Evolutionary conservation across 2,888 invertebrate species (phyloP).

Genomic region (Ennomos fuscantarius): DNA sequence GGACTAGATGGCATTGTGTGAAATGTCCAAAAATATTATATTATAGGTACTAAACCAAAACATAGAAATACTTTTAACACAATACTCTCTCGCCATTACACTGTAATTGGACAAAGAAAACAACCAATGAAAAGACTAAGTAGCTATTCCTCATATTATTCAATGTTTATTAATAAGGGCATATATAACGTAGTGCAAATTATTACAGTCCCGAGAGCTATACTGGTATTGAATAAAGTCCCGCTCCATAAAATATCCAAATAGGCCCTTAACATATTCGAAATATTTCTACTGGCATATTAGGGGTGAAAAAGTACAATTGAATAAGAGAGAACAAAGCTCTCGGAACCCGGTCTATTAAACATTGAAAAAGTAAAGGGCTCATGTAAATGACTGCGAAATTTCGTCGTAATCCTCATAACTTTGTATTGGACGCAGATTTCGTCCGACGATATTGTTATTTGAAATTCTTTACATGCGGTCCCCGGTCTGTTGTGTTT

Average conservation of each 20-base stretch:
- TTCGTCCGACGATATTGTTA: conserved; percentile 18
- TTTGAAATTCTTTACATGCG: conserved; percentile 15
- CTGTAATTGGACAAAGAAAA: too few relatives aligned
- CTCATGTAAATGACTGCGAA: conserved; percentile 31
- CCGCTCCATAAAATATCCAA: neutral
- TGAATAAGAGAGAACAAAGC: conserved; percentile 38
- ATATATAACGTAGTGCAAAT: too few relatives aligned
- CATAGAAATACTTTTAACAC: too few relatives aligned
- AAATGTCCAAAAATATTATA: too few relatives aligned
- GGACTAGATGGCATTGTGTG: too few relatives aligned
- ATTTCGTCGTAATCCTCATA: conserved; percentile 19
- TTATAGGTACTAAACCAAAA: too few relatives aligned
- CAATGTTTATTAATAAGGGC: too few relatives aligned
- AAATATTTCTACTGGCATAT: conserved; percentile 41
- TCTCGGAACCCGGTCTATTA: conserved; percentile 33
- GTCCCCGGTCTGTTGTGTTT: conserved; percentile 13
- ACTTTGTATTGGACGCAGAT: conserved; percentile 23
- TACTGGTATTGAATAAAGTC: neutral
- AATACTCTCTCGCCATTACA: too few relatives aligned
- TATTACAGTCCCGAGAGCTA: neutral
- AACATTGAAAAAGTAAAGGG: conserved; percentile 39
- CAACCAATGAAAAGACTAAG: too few relatives aligned
- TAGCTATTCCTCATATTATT: too few relatives aligned
- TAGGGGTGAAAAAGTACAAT: conserved; percentile 45
- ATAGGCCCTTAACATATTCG: conserved; percentile 35